These are phyloP conservation scores for Tortricodes alternella DNA, from an alignment of 2,888 invertebrate species.

Conservation along the genomic window DNA sequence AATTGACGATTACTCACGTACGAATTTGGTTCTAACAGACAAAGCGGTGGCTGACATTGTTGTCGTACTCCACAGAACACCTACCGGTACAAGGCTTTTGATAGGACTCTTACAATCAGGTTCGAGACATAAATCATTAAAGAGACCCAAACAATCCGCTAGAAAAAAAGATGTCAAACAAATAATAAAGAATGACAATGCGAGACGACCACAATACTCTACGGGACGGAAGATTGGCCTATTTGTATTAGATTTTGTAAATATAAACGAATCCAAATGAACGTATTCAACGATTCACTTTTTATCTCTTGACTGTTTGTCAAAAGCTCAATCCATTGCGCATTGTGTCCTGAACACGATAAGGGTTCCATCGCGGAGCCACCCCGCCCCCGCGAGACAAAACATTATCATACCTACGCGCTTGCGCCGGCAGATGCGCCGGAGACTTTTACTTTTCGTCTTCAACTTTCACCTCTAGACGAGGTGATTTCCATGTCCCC, in stretches of 20 bases:
- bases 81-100: slow-evolving; percentile 15
- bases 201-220: slow-evolving; percentile 25
- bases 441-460: slow-evolving; percentile 76
- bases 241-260: slow-evolving; percentile 68
- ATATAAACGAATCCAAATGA: slow-evolving; percentile 59
- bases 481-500: slow-evolving; percentile 69
- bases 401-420: slow-evolving; percentile 62
- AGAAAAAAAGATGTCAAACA: slow-evolving; percentile 61
- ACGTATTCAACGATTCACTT: slow-evolving; percentile 53
- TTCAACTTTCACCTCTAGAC: slow-evolving; percentile 80
- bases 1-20: slow-evolving; percentile 22
- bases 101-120: slow-evolving; percentile 25
- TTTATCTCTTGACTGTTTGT: slow-evolving; percentile 62
- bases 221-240: slow-evolving; percentile 55
- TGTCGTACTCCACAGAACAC: slow-evolving; percentile 21
- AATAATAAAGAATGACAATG: slow-evolving; percentile 58
- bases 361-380: slow-evolving; percentile 64
- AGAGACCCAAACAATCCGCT: slow-evolving; percentile 46
- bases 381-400: slow-evolving; percentile 53
- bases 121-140: slow-evolving; percentile 61
- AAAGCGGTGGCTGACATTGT: slow-evolving; percentile 1
- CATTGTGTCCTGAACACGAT: slow-evolving; percentile 58
- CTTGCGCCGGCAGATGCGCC: slow-evolving; percentile 60
- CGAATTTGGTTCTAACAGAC: slow-evolving; percentile 17
- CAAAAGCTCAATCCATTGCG: slow-evolving; percentile 56